Evolutionary conservation across 2,888 invertebrate species (phyloP), one percentile per base, ranked within the genome.

Genomic region (Sarcophaga caerulescens): DNA sequence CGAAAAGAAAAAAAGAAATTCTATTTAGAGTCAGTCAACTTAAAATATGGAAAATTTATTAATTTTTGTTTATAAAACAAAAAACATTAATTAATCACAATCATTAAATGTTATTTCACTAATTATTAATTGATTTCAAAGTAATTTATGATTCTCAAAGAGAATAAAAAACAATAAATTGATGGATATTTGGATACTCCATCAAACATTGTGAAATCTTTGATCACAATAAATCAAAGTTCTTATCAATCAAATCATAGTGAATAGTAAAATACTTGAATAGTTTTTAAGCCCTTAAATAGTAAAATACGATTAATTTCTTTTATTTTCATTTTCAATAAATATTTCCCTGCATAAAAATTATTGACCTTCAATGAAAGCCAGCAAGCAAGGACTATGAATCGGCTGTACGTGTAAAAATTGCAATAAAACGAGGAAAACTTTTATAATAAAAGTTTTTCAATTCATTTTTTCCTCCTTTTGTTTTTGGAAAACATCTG

Each of bases 391-490:
- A 35, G 35, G 10, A 4, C n/a, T 21, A 68, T n/a, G n/a, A 47
- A 45, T 69, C 68, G 63, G 23, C 68, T 57, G 44, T 1, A 57
- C 0, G 44, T 17, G 10, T 11, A 44, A 44, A 63, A 59, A 63
- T 21, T 70, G 69, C 17, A 81, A 75, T 76, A 81, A 76, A 81
- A 76, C 35, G 14, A 19, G 14, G 63, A 78, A 83, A 88, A 87
- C 81, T 88, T 88, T 87, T 85, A 84, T 87, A 81, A 87, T 84
- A 88, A 87, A 88, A 71, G 68, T 25, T 73, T 52, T 52, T 12
- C 12, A 35, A 35, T 35, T 35, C 35, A 6, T 25, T 25, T 25
- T 4, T 25, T 3, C 35, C 35, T 35, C 35, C 35, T 35, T 10
- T 35, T 35, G 35, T 66, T 60, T 82, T 82, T 85, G 70, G 78